Evolutionary conservation across 2,113 vertebrate genomes (phyloP).

Genomic region (Plecturocebus donacophilus): DNA sequence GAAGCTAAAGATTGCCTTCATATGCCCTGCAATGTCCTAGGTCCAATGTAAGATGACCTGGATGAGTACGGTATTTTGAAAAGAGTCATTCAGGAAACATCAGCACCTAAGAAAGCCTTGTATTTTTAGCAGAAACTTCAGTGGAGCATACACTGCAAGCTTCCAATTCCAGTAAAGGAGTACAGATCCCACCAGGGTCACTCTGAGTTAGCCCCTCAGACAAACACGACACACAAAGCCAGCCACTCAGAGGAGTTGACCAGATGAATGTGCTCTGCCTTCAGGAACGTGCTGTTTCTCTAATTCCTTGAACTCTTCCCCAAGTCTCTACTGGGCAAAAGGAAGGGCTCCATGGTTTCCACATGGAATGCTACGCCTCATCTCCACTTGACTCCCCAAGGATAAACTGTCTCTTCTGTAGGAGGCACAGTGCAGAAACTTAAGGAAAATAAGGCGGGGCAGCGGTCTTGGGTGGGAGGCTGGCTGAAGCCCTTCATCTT

Average conservation of each 20-base stretch:
- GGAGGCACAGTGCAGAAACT: accelerated
- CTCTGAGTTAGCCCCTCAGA: background rate
- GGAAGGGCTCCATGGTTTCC: background rate
- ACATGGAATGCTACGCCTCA: background rate
- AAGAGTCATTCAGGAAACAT: conserved; percentile 37
- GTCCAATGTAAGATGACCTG: background rate
- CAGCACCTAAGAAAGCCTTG: background rate
- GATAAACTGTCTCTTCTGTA: background rate
- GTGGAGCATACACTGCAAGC: background rate
- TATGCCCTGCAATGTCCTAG: background rate
- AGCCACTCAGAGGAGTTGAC: background rate
- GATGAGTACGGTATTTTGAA: background rate
- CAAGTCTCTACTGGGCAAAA: background rate
- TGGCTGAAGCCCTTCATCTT: background rate
- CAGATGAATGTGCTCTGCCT: background rate
- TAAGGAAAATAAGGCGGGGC: background rate
- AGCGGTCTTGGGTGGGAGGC: background rate
- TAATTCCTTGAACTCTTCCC: background rate
- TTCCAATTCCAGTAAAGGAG: background rate
- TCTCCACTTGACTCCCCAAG: background rate
- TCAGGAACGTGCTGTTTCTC: background rate
- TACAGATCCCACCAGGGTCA: background rate
- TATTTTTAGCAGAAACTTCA: background rate
- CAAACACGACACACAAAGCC: no score
- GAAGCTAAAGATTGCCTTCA: background rate